A percentile compares a stretch with the other conserved stretches of the same genome.
These are phyloP conservation scores for Orthonychiurus folsomi DNA, from an alignment of 2,888 invertebrate genomes.

Conservation along the genomic window DNA sequence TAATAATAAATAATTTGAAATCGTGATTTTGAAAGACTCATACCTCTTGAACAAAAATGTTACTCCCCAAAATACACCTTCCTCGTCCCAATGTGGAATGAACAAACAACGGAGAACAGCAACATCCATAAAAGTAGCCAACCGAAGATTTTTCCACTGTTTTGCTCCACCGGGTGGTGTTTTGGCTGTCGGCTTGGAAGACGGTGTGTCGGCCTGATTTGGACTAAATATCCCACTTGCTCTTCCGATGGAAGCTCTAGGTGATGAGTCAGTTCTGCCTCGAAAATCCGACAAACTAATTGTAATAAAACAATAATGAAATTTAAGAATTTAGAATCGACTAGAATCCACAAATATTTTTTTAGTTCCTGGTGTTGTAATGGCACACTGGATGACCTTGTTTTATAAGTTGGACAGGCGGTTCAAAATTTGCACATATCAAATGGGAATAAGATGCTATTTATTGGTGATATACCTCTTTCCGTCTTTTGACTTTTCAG, in stretches of 20 bases:
- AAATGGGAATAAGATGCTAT: no score
- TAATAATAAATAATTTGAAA: conserved; percentile 16
- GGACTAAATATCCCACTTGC: conserved; percentile 23
- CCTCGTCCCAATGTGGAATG: conserved; percentile 94
- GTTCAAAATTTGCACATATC: not conserved
- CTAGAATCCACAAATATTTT: no score
- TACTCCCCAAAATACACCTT: conserved; percentile 94
- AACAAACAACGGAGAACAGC: conserved; percentile 92
- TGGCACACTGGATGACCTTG: no score
- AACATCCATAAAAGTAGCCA: conserved; percentile 93
- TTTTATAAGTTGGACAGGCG: no score
- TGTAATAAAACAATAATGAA: not conserved
- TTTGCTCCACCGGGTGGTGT: conserved; percentile 28
- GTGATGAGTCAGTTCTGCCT: conserved; percentile 38
- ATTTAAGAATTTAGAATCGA: no score
- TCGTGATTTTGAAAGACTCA: no score
- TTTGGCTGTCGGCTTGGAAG: conserved; percentile 11
- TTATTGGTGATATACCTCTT: conserved; percentile 30
- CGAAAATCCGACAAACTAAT: conserved; percentile 35
- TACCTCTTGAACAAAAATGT: conserved; percentile 86
- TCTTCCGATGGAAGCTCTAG: conserved; percentile 36
- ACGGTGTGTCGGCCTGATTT: conserved; percentile 16
- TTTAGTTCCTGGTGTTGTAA: no score
- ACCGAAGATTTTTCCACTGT: conserved; percentile 53
- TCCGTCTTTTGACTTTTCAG: conserved; percentile 33